Evolutionary conservation across 2,888 invertebrate genomes (phyloP).

Genomic region (Ophion costatus): DNA sequence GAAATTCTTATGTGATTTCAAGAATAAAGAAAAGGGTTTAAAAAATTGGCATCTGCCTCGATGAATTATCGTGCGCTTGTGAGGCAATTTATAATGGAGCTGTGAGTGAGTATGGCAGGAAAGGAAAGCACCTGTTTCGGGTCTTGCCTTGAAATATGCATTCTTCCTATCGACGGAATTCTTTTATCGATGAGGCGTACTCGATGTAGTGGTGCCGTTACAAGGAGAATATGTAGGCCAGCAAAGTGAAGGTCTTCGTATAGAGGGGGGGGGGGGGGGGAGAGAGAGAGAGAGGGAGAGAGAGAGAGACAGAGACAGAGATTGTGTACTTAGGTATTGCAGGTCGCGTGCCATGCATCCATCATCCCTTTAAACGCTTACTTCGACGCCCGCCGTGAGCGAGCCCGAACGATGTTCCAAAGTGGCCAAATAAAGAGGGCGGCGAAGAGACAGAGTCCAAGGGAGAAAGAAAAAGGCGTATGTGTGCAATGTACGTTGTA

Average conservation of each 20-base stretch:
- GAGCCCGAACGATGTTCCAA: conserved; percentile 39
- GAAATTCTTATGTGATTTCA: too few relatives aligned
- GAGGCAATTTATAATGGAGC: neutral
- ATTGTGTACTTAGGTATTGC: conserved; percentile 71
- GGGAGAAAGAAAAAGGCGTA: conserved; percentile 6
- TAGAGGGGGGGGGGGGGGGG: neutral
- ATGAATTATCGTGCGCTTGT: neutral
- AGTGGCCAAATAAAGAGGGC: conserved; percentile 53
- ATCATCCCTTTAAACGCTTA: conserved; percentile 81
- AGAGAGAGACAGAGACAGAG: neutral
- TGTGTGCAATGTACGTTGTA: conserved; percentile 3
- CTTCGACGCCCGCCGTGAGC: conserved; percentile 66
- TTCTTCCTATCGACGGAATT: conserved; percentile 19
- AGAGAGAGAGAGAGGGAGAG: too few relatives aligned
- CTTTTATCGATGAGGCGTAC: conserved; percentile 27
- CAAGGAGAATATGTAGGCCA: conserved; percentile 2
- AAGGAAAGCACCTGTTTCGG: conserved; percentile 23
- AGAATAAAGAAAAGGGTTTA: too few relatives aligned
- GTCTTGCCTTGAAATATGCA: conserved; percentile 3
- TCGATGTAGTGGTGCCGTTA: conserved; percentile 29
- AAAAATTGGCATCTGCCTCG: neutral
- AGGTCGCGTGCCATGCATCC: conserved; percentile 82
- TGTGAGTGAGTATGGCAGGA: neutral
- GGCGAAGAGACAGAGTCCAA: neutral
- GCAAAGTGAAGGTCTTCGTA: conserved; percentile 35